Base-by-base conservation (phyloP, 1,140 invertebrate species). In the Venustaconcha ellipsiformis region DNA sequence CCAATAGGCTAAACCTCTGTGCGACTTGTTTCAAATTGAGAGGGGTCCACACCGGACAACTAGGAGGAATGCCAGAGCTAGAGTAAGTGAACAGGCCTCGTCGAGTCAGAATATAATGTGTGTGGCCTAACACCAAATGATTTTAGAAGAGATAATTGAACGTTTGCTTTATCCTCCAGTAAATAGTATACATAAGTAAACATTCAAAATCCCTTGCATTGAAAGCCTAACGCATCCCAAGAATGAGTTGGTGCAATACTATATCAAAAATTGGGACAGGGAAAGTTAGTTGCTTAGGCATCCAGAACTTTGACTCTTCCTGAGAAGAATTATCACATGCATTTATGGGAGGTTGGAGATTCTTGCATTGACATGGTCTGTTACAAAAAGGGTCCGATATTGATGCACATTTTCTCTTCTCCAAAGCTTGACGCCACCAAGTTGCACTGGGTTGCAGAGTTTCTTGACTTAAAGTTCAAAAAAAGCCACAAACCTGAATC, bases 211-310 rank as follows among this genome's bases (percentile, higher is more conserved):
- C 78, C 0, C 89, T 90, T 65, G 84, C 86, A 0, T 77, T 91
- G 1, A 86, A 88, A 57, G 89, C 87, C 0, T 26, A 91, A 92
- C 82, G 89, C 90, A n/a, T 88, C 87, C 26, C 83, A 87, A 17
- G 80, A 83, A 76, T 87, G 88, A 17, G 74, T 91, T 59, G 89
- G 88, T 17, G 89, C 87, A 17, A 84, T 90, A 14, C 60, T 92
- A 26, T 83, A 84, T 20, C 90, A 91, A 80, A 78, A 83, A 14
- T 70, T 84, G 18, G 80, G 14, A 18, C n/a, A 78, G 59, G 76
- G 62, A 8, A 57, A 57, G 20, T 30, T 71, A 56, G 64, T 84
- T 2, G 83, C 74, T 3, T 86, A 83, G 64, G 79, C 60, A 4
- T 78, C 71, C 1, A 37, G 79, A 57, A 74, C 64, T 1, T 65